phyloP scores from a whole-genome alignment of 1,140 invertebrate genomes.

The Capitella teleta region DNA sequence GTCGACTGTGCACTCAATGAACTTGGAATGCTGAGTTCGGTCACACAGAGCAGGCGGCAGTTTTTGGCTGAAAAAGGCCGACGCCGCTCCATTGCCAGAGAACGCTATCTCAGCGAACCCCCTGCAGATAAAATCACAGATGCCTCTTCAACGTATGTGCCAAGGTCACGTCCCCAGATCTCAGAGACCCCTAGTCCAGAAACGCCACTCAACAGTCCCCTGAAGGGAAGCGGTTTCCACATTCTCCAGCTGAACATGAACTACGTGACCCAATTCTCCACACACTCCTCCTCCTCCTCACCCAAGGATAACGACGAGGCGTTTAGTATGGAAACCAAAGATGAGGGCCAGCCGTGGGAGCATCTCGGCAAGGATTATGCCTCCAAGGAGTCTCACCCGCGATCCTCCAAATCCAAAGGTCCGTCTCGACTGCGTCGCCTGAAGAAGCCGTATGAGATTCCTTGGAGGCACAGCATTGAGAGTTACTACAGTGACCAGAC shows the following conservation, averaged over 20 bases:
- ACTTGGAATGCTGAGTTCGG: conserved; percentile 28
- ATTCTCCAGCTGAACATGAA: conserved; percentile 28
- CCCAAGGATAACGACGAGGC: conserved; percentile 4
- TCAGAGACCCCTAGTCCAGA: background rate
- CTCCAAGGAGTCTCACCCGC: conserved; percentile 8
- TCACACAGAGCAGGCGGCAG: conserved; percentile 25
- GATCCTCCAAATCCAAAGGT: conserved; percentile 9
- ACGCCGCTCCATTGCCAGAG: background rate
- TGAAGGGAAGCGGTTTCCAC: conserved; percentile 20
- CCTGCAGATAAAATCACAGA: background rate
- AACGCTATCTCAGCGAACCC: conserved; percentile 6
- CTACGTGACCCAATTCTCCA: conserved; percentile 23
- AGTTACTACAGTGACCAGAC: conserved; percentile 9
- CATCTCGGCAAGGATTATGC: conserved; percentile 1
- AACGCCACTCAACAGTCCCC: conserved; percentile 8
- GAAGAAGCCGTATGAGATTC: conserved; percentile 28
- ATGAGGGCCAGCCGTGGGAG: conserved; percentile 7
- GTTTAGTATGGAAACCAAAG: background rate
- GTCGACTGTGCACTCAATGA: conserved; percentile 30
- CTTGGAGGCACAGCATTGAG: conserved; percentile 25
- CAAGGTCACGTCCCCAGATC: background rate
- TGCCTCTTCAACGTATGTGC: background rate
- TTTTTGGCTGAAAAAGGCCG: conserved; percentile 15
- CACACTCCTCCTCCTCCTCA: conserved; percentile 2
- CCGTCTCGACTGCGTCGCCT: conserved; percentile 17